Percentiles rank a stretch among this genome's conserved stretches.
Evolutionary conservation across 2,113 vertebrate genomes (phyloP).

Genomic region (Corythaixoides concolor): DNA sequence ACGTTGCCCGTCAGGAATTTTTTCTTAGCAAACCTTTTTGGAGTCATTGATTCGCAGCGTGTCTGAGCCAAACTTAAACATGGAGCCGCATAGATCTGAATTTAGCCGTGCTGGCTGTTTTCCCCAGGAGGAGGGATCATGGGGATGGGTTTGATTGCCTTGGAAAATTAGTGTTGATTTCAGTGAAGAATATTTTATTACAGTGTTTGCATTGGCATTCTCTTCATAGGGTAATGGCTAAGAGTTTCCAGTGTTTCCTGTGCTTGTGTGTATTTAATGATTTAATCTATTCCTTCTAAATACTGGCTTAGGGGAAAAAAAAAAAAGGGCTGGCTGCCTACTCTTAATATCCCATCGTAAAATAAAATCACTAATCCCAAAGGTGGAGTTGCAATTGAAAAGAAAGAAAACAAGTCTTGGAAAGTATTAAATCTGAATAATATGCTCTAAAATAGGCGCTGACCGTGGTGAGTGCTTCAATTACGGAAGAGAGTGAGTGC

Average conservation of each 20-base stretch:
- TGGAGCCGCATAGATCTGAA: slow-evolving; percentile 20
- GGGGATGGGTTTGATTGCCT: slow-evolving; percentile 54
- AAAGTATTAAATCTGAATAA: not conserved
- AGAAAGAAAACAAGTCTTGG: not conserved
- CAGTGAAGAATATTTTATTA: slow-evolving; percentile 66
- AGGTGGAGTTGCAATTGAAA: slow-evolving; percentile 26
- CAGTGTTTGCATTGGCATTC: slow-evolving; percentile 57
- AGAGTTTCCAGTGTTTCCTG: slow-evolving; percentile 53
- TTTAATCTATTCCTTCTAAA: slow-evolving; percentile 46
- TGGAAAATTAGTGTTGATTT: slow-evolving; percentile 62
- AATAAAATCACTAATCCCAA: slow-evolving; percentile 41
- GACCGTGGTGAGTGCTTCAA: not conserved
- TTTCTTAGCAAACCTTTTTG: slow-evolving; percentile 5
- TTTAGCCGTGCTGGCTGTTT: slow-evolving; percentile 37
- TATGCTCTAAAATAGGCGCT: not conserved
- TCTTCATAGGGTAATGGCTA: slow-evolving; percentile 27
- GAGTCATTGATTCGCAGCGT: not conserved
- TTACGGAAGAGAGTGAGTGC: not conserved
- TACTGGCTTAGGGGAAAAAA: not conserved
- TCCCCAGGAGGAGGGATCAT: slow-evolving; percentile 54
- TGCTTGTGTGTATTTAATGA: slow-evolving; percentile 49
- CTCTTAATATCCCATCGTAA: slow-evolving; percentile 27
- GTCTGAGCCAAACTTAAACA: slow-evolving; percentile 21
- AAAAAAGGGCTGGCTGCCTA: not conserved
- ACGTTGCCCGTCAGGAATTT: not conserved